Evolutionary conservation across 64 coral and sea anemone genomes (phyloP), one percentile per base, ranked within the genome.

Genomic region (Montipora capricornis): DNA sequence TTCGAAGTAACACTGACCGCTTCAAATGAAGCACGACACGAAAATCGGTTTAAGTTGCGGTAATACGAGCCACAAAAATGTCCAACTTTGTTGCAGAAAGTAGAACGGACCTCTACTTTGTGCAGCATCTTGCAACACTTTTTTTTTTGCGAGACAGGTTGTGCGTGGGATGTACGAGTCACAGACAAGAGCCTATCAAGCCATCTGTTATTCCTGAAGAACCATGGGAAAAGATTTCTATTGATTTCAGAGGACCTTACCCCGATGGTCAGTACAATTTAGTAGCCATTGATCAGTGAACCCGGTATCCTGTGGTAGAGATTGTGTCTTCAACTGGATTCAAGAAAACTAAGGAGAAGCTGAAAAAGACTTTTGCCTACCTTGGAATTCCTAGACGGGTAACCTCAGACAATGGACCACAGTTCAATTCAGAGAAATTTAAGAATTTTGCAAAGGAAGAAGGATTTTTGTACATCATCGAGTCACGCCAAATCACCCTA

Each of bases 241-340:
- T 57, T 45, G 93, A 90, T 76, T 76, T 89, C 52, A 83, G 92
- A 37, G 87, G 51, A 90, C 87, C 87, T 20, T 94, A 94, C n/a
- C 93, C 86, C 15, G 88, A 95, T 61, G 47, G 87, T 5, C 87
- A 89, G 17, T 84, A 94, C 48, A 90, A 84, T 61, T 45, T 94
- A 9, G 86, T 89, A 22, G 46, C 75, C 8, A 76, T 22, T 4
- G 89, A 80, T 14, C 29, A 81, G 29, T 61, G 88, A 69, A 90
- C 74, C 49, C 51, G 88, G 45, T 90, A 90, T 19, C 74, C 75
- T 9, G 73, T 37, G 19, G 75, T 90, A 37, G 88, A 80, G 24
- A 51, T 59, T 24, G 50, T 80, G n/a, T 59, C n/a, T 26, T 26
- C 24, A 26, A 26, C 24, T 26, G 24, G 24, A 26, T 26, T 26